These are phyloP conservation scores for Tachyglossus aculeatus DNA, from an alignment of 2,797 vertebrate species.

Conservation along the genomic window DNA sequence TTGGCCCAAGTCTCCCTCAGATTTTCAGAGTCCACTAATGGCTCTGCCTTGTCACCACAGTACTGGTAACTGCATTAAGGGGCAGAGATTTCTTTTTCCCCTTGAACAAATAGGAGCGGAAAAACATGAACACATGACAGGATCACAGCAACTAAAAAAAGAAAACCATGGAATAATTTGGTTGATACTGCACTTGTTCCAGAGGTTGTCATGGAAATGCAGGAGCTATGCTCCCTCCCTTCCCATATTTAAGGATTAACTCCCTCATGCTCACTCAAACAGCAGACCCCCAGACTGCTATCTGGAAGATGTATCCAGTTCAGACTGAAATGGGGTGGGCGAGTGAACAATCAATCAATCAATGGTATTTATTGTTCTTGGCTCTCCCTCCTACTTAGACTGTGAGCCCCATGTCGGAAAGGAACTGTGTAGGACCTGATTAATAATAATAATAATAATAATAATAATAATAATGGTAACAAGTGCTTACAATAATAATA, in stretches of 20 bases:
- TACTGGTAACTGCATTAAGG: slow-evolving; percentile 4
- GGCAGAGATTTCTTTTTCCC: slow-evolving; percentile 28
- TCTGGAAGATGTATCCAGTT: slow-evolving; percentile 37
- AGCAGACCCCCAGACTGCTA: slow-evolving; percentile 1
- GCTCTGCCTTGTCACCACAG: slow-evolving; percentile 24
- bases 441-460: too few relatives aligned
- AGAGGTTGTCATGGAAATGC: slow-evolving; percentile 60
- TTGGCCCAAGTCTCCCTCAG: too few relatives aligned
- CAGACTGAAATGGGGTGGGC: neutral
- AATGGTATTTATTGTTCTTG: too few relatives aligned
- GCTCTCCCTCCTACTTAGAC: too few relatives aligned
- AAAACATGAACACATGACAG: slow-evolving; percentile 44
- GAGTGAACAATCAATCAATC: too few relatives aligned
- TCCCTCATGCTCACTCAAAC: slow-evolving; percentile 23
- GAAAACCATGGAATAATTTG: slow-evolving; percentile 56
- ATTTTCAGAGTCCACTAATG: neutral
- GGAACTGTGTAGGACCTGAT: too few relatives aligned
- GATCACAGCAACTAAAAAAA: slow-evolving; percentile 57
- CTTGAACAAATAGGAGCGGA: slow-evolving; percentile 49
- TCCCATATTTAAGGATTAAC: slow-evolving; percentile 54
- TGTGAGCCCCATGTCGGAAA: too few relatives aligned
- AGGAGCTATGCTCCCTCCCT: slow-evolving; percentile 43
- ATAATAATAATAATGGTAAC: too few relatives aligned
- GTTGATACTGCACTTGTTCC: slow-evolving; percentile 57
- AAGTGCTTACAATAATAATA: too few relatives aligned